Percentiles rank a stretch among this genome's conserved stretches.
These are phyloP conservation scores for Macroglossus sobrinus DNA, from an alignment of 2,113 vertebrate species.

Conservation along the genomic window DNA sequence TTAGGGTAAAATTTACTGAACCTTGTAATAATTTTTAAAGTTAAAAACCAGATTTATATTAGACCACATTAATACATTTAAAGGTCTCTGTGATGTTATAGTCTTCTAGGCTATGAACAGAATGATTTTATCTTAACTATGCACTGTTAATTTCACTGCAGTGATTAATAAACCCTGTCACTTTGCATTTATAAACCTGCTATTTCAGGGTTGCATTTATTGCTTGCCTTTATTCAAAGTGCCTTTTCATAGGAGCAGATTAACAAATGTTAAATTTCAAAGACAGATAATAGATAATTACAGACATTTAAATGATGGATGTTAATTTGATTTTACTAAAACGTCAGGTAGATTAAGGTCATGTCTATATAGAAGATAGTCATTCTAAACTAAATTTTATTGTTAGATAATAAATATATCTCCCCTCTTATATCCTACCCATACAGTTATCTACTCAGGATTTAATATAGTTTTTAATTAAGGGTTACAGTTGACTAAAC, in stretches of 20 bases:
- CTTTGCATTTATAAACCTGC: slow-evolving; percentile 50
- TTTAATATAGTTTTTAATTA: slow-evolving; percentile 45
- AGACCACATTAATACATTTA: slow-evolving; percentile 41
- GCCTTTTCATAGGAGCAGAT: slow-evolving; percentile 57
- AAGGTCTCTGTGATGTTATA: slow-evolving; percentile 43
- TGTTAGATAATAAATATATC: slow-evolving; percentile 57
- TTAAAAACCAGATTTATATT: slow-evolving; percentile 58
- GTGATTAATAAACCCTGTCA: slow-evolving; percentile 73
- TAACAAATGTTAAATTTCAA: slow-evolving; percentile 72
- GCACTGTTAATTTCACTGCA: slow-evolving; percentile 70
- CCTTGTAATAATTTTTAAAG: slow-evolving; percentile 31
- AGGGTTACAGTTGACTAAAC: neutral
- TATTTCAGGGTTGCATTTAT: slow-evolving; percentile 72
- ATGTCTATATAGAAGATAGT: slow-evolving; percentile 60
- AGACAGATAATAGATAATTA: slow-evolving; percentile 73
- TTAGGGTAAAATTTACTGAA: slow-evolving; percentile 42
- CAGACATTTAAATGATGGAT: slow-evolving; percentile 64
- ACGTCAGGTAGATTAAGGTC: slow-evolving; percentile 67
- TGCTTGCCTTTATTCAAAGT: slow-evolving; percentile 49
- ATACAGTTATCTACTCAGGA: slow-evolving; percentile 15
- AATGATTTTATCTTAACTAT: slow-evolving; percentile 70
- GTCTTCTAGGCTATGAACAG: slow-evolving; percentile 43
- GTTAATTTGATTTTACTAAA: slow-evolving; percentile 74
- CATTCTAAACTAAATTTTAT: slow-evolving; percentile 64
- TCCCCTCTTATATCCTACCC: neutral